Evolutionary conservation across 2,888 invertebrate genomes (phyloP), one percentile per base, ranked within the genome.

Genomic region (Ellobium chinense): DNA sequence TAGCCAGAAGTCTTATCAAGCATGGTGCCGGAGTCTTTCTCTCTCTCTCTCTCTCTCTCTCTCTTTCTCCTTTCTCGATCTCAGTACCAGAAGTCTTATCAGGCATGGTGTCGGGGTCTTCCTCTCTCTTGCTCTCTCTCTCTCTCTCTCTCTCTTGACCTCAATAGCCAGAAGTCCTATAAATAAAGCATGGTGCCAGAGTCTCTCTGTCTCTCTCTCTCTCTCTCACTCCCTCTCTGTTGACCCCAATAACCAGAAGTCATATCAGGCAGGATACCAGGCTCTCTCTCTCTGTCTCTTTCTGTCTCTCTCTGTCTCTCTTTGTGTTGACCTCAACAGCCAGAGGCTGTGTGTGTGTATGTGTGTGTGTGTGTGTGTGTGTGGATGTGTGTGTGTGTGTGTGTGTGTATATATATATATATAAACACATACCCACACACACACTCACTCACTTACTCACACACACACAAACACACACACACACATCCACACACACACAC

Each of bases 31-130:
- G n/a, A n/a, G n/a, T 7, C 46, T 46, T 46, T 46, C 46, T 46
- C 46, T 46, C 18, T 7, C 46, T 27, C 60, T 60, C 60, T 60
- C 60, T 60, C 60, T 60, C 60, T 60, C 60, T 60, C n/a, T 60
- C 9, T 7, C 60, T 60, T 27, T 60, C 60, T 60, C 60, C n/a
- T n/a, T n/a, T n/a, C n/a, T n/a, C n/a, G n/a, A n/a, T n/a, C n/a
- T n/a, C n/a, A n/a, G n/a, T n/a, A n/a, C n/a, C n/a, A n/a, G n/a
- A n/a, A n/a, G n/a, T n/a, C n/a, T n/a, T n/a, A n/a, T n/a, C n/a
- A n/a, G n/a, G n/a, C n/a, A n/a, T n/a, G 46, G 9, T 46, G 9
- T 46, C 46, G 7, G 9, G 7, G 9, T 46, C 46, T 46, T 18
- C 18, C 46, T 46, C 18, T 46, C 7, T 18, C 46, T 46, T 12